Evolutionary conservation across 2,888 invertebrate genomes (phyloP).

Genomic region (Caenorhabditis imperialis): DNA sequence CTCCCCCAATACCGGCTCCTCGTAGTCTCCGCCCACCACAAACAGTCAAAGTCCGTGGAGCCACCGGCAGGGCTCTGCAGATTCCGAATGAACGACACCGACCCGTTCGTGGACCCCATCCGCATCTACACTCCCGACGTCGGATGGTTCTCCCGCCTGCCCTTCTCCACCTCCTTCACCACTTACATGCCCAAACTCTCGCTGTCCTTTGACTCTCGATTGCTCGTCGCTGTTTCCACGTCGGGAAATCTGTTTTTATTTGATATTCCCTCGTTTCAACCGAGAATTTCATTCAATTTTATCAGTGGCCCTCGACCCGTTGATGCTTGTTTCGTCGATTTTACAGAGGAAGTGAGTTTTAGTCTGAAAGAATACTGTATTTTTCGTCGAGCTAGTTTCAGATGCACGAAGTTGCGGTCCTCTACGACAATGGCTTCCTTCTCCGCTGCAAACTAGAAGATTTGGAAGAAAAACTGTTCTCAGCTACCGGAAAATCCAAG

Average conservation of each 20-base stretch:
- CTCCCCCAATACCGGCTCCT: constrained; percentile 55
- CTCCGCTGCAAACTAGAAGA: constrained; percentile 50
- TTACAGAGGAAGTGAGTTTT: constrained; percentile 36
- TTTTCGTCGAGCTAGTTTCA: too few species aligned
- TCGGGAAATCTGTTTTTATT: constrained; percentile 61
- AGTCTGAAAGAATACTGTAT: too few species aligned
- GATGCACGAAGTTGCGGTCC: constrained; percentile 62
- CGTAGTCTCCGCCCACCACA: constrained; percentile 55
- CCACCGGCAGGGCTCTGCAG: constrained; percentile 57
- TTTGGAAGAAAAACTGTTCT: constrained; percentile 50
- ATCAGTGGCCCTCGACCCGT: constrained; percentile 55
- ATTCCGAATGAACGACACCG: constrained; percentile 55
- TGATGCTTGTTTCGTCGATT: constrained; percentile 59
- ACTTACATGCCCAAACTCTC: constrained; percentile 52
- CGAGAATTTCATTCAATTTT: constrained; percentile 35
- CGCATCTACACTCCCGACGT: constrained; percentile 28
- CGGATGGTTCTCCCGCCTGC: constrained; percentile 53
- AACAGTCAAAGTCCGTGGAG: constrained; percentile 24
- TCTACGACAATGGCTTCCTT: constrained; percentile 59
- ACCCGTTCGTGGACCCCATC: constrained; percentile 57
- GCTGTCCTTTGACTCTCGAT: constrained; percentile 38
- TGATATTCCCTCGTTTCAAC: constrained; percentile 51
- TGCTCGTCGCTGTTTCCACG: constrained; percentile 48
- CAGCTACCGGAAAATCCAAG: constrained; percentile 32
- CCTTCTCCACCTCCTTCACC: constrained; percentile 51